phyloP scores from a whole-genome alignment of 1,140 invertebrate species.

The Drosophila triauraria region DNA sequence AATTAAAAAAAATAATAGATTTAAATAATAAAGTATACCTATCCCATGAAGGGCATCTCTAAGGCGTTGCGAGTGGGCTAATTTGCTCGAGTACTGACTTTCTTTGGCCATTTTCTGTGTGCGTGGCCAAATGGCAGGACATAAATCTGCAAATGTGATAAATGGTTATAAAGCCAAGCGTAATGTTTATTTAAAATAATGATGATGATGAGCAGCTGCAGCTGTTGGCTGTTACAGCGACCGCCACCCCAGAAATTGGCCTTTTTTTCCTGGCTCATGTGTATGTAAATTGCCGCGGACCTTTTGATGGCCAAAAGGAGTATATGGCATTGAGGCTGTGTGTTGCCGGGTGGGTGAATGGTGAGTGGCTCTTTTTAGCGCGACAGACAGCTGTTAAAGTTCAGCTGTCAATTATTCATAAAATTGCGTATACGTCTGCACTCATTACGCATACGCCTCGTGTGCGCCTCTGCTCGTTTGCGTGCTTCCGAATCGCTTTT shows the following conservation, averaged over 20 bases:
- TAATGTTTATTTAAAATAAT: conserved; percentile 82
- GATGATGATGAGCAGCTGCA: conserved; percentile 72
- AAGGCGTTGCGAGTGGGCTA: conserved; percentile 15
- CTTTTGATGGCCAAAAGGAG: conserved; percentile 37
- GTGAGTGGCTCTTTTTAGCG: conserved; percentile 46
- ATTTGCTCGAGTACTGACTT: conserved; percentile 36
- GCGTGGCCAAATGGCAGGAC: conserved; percentile 48
- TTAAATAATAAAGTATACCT: background rate
- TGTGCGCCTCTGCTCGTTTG: conserved; percentile 27
- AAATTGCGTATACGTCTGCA: conserved; percentile 70
- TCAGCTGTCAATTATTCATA: conserved; percentile 77
- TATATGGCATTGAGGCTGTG: conserved; percentile 21
- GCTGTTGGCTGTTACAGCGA: conserved; percentile 1
- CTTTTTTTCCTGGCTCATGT: conserved; percentile 6
- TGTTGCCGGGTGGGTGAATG: background rate
- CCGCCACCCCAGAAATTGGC: conserved; percentile 9
- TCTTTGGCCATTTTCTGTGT: conserved; percentile 21
- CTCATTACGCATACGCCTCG: conserved; percentile 72
- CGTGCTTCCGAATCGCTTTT: conserved; percentile 51
- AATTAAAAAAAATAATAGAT: too few relatives aligned
- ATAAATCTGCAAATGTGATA: conserved; percentile 81
- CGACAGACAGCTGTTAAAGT: conserved; percentile 55
- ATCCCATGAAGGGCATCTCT: conserved; percentile 19
- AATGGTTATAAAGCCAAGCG: conserved; percentile 77
- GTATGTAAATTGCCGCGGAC: conserved; percentile 65